Evolutionary conservation across 2,888 invertebrate species (phyloP), one percentile per base, ranked within the genome.

Genomic region (Lissonota sp.): DNA sequence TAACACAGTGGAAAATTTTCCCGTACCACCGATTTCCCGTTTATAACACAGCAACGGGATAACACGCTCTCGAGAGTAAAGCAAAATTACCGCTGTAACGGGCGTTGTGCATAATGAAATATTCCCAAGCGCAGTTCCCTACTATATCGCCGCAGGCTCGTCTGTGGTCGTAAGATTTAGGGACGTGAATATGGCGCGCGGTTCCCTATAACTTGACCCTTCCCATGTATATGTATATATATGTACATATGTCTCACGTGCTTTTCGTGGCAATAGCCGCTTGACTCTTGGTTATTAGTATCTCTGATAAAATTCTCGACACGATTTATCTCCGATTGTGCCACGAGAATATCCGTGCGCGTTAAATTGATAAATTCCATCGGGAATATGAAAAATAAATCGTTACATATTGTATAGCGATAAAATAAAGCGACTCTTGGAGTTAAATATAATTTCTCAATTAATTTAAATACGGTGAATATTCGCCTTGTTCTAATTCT

Each of bases 101-200:
- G 80, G 86, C 77, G 69, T 53, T 64, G 80, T 77, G 80, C 84
- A 87, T 89, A 89, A 89, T 89, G 87, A 89, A 88, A 86, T 87
- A 87, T 86, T 87, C 84, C 66, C 58, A 57, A 64, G 84, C 79
- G 78, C 26, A 26, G 26, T 26, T 26, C 26, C 77, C 69, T 81
- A 74, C 77, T 74, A 60, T 74, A 74, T 70, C 60, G 70, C 26
- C 60, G 57, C 4, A 4, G 44, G 44, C 7, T 44, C 39, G 55
- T 58, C 39, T 81, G 78, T 60, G 81, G 78, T 60, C 73, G 60
- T 83, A 73, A 84, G 86, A 86, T 83, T 82, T 79, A 84, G 82
- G 86, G 84, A 86, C 83, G 74, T 83, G 80, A 80, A 78, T 70
- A 66, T 70, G 62, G 63, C 51, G 40, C 42, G 42, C 40, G 49